Base-by-base conservation (phyloP, 2,797 vertebrate species). In the Rhinella marina region DNA sequence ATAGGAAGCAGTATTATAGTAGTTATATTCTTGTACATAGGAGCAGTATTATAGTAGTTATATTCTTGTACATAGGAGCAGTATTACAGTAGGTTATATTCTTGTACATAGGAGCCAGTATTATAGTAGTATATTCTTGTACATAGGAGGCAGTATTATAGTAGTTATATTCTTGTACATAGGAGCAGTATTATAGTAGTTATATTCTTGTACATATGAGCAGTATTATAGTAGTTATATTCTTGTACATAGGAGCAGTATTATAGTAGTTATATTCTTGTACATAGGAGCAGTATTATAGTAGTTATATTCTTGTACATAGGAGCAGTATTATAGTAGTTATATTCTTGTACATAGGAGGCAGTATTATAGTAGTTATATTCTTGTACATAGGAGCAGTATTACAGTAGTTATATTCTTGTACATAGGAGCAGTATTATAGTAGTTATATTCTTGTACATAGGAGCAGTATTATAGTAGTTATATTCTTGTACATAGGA, bases 241-340 rank as follows among this genome's bases (percentile, higher is more conserved):
- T 62, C 21, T 62, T 62, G 61, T 62, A 62, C 61, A 62, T 62
- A 62, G 61, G 61, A n/a, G 61, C 19, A 62, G 61, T 62, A 62
- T 62, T 62, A 62, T 62, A 62, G 61, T 62, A 62, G 61, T 62
- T 62, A 62, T 62, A 62, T 62, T 62, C 64, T 16, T 68, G 64
- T 68, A 68, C 25, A 68, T 68, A 64, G 11, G 64, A 29, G 64
- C 25, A 68, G 25, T 68, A 68, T 68, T 68, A 68, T 68, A 68
- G 64, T 68, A 68, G n/a, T 68, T 68, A 68, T 68, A 68, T 68
- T 68, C 64, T 64, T 68, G 25, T 68, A 27, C 25, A 68, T 68
- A 68, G 64, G 64, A 5, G n/a, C 25, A 68, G 64, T 68, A 68
- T 68, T 68, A 61, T 61, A 66, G 64, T 66, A 66, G 62, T 66